phyloP scores from a whole-genome alignment of 2,113 vertebrate species.

The Dolichallabes microphthalmus region DNA sequence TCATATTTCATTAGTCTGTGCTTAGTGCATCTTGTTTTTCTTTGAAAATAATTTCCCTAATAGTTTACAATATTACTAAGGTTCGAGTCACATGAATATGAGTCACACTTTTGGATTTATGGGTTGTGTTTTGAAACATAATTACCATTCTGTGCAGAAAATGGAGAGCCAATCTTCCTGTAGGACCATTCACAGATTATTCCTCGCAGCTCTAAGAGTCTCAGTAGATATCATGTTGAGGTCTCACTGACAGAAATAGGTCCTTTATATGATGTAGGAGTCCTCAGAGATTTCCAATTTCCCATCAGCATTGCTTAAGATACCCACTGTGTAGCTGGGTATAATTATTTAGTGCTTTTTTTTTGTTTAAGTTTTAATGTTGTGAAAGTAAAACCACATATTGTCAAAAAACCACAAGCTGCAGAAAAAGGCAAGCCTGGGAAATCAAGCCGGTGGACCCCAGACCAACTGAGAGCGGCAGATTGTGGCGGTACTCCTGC shows the following conservation, averaged over 20 bases:
- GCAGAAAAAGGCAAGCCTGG: slow-evolving; percentile 60
- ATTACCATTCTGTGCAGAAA: slow-evolving; percentile 30
- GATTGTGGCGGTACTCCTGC: slow-evolving; percentile 30
- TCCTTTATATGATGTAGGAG: slow-evolving; percentile 48
- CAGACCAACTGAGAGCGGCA: slow-evolving; percentile 35
- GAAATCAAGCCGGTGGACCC: slow-evolving; percentile 58
- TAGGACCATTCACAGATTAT: slow-evolving; percentile 30
- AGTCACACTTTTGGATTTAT: not conserved
- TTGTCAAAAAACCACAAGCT: slow-evolving; percentile 56
- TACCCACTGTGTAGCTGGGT: slow-evolving; percentile 48
- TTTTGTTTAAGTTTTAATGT: slow-evolving; percentile 48
- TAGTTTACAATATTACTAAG: slow-evolving; percentile 8
- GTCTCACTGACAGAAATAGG: slow-evolving; percentile 47
- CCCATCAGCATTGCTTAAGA: slow-evolving; percentile 49
- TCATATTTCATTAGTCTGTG: not conserved
- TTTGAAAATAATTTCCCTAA: slow-evolving; percentile 1
- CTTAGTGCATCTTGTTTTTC: not conserved
- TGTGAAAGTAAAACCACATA: slow-evolving; percentile 62
- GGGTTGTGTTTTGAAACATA: slow-evolving; percentile 23
- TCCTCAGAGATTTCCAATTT: slow-evolving; percentile 54
- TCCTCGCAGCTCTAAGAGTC: slow-evolving; percentile 39
- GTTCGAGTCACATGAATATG: not conserved
- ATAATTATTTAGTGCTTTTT: slow-evolving; percentile 6
- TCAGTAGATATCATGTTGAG: slow-evolving; percentile 38
- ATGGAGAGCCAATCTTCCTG: slow-evolving; percentile 26